Evolutionary conservation across 2,888 invertebrate species (phyloP).

Genomic region (Busseola fusca): DNA sequence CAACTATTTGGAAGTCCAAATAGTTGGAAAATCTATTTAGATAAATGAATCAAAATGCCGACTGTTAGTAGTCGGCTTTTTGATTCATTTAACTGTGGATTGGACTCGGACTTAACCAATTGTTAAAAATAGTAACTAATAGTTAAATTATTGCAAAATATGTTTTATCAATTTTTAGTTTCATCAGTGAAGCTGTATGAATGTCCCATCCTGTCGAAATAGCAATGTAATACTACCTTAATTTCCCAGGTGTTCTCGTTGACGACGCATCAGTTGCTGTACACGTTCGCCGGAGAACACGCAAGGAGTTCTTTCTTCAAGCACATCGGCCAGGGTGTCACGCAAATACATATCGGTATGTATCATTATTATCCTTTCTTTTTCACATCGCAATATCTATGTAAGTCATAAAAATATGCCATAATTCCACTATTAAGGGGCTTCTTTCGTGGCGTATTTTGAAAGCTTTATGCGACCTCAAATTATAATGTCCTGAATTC

Average conservation of each 20-base stretch:
- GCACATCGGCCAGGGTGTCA: slow-evolving; percentile 98
- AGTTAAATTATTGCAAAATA: no score
- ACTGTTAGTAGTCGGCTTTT: no score
- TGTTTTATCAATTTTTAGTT: no score
- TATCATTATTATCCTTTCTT: slow-evolving; percentile 46
- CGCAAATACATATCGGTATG: slow-evolving; percentile 95
- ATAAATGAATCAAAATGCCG: no score
- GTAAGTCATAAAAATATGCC: neutral
- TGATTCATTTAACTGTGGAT: no score
- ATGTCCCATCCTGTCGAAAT: neutral
- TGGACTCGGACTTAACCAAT: no score
- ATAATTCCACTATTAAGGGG: neutral
- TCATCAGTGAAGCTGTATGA: neutral
- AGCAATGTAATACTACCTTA: neutral
- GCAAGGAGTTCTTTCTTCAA: slow-evolving; percentile 98
- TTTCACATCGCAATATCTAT: neutral
- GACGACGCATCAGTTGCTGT: slow-evolving; percentile 94
- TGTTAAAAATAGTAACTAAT: no score
- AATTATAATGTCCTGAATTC: neutral
- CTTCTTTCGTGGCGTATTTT: neutral
- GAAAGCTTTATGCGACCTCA: neutral
- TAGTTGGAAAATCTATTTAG: no score
- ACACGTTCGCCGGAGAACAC: slow-evolving; percentile 98
- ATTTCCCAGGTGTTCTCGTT: slow-evolving; percentile 96
- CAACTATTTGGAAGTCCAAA: neutral